Conservation (phyloP, 2,888 invertebrate genomes). For the Dinocampus coccinellae region DNA sequence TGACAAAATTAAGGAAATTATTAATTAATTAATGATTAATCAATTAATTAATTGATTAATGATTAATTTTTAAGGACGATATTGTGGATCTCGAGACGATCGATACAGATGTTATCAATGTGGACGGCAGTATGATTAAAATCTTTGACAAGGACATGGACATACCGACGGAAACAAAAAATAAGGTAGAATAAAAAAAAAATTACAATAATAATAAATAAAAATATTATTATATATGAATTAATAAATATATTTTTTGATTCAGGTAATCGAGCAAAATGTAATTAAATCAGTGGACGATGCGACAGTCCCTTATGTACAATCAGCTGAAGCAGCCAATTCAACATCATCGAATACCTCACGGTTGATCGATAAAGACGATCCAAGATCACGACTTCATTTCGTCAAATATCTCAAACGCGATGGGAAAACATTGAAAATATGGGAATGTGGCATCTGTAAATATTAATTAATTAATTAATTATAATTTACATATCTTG, state of each 20-base stretch:
- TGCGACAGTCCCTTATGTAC: slow-evolving; percentile 28
- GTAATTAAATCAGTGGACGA: not conserved
- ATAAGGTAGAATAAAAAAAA: slow-evolving; percentile 10
- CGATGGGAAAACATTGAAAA: slow-evolving; percentile 77
- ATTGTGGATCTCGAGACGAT: slow-evolving; percentile 55
- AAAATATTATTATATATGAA: not conserved
- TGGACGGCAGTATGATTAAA: slow-evolving; percentile 51
- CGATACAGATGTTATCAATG: slow-evolving; percentile 53
- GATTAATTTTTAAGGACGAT: slow-evolving; percentile 39
- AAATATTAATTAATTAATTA: slow-evolving; percentile 63
- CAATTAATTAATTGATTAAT: not conserved
- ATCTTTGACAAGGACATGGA: slow-evolving; percentile 54
- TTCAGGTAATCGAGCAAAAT: slow-evolving; percentile 18
- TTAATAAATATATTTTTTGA: not conserved
- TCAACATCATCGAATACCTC: slow-evolving; percentile 38
- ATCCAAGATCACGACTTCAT: slow-evolving; percentile 75
- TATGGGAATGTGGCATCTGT: slow-evolving; percentile 85
- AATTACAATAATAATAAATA: not conserved
- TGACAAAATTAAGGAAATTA: not conserved
- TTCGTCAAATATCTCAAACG: slow-evolving; percentile 78
- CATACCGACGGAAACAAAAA: slow-evolving; percentile 42
- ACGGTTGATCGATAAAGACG: slow-evolving; percentile 72
- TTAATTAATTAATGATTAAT: too few species aligned
- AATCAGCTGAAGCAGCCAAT: slow-evolving; percentile 38
- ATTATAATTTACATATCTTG: not conserved